Conservation (phyloP, 2,888 invertebrate genomes). For the Adineta ricciae region DNA sequence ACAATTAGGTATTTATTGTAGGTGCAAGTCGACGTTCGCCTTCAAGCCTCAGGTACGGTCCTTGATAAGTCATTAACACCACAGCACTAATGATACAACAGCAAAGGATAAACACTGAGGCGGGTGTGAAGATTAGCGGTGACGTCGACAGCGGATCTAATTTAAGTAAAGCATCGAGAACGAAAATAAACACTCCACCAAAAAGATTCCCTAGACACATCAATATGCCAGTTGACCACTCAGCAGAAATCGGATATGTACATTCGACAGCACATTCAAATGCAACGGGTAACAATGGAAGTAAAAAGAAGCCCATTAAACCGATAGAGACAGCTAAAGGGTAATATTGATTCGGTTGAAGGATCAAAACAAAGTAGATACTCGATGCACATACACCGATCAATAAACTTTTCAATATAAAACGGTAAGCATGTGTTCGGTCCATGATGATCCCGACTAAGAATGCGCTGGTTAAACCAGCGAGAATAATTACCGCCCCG, state of each 20-base stretch:
- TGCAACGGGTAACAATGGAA: neutral
- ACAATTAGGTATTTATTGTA: too few species aligned
- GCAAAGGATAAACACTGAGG: neutral
- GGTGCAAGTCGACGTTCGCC: neutral
- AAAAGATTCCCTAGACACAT: neutral
- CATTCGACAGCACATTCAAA: neutral
- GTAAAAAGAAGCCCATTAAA: neutral
- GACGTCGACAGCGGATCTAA: neutral
- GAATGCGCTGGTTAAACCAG: neutral
- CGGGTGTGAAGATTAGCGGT: neutral
- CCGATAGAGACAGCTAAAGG: neutral
- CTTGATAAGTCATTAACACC: neutral
- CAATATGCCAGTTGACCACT: neutral
- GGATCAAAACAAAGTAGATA: neutral
- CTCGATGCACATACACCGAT: neutral
- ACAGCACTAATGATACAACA: neutral
- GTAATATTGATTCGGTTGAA: neutral
- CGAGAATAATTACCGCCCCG: neutral
- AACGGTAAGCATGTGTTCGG: neutral
- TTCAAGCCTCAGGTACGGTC: neutral
- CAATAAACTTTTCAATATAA: neutral
- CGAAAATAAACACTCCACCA: neutral
- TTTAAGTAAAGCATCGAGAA: neutral
- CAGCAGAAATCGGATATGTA: neutral
- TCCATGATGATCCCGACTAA: neutral